Conservation (phyloP, 2,113 vertebrate species). For the Anolis sagrei region DNA sequence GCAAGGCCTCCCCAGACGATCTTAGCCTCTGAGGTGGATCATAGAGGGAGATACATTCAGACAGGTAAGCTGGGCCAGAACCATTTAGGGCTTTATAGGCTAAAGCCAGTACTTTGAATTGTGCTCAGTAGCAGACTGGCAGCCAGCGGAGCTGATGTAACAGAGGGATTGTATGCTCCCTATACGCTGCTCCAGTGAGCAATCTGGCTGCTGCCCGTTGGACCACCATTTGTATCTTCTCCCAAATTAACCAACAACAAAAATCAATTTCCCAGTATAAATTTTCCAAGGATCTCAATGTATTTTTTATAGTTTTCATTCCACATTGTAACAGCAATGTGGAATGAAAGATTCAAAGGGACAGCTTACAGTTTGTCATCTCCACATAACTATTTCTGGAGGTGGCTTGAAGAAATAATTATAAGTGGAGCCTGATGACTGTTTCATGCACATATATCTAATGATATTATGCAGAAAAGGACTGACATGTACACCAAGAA, state of each 20-base stretch:
- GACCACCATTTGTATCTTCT: background rate
- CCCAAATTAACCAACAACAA: slow-evolving; percentile 17
- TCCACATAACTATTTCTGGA: background rate
- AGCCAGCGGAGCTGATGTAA: too few relatives aligned
- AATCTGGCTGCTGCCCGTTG: too few relatives aligned
- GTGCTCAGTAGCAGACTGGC: too few relatives aligned
- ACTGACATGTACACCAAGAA: background rate
- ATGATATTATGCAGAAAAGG: background rate
- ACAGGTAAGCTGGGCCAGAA: too few relatives aligned
- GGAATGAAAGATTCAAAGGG: background rate
- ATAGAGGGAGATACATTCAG: too few relatives aligned
- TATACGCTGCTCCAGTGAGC: too few relatives aligned
- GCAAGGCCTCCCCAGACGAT: too few relatives aligned
- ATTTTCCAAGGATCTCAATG: background rate
- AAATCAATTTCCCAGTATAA: background rate
- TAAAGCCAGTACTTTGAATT: too few relatives aligned
- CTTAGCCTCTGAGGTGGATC: too few relatives aligned
- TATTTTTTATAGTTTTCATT: background rate
- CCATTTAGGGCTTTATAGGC: too few relatives aligned
- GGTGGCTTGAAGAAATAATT: slow-evolving; percentile 9
- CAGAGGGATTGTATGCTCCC: too few relatives aligned
- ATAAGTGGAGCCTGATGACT: background rate
- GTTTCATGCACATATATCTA: background rate
- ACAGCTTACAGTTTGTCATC: background rate
- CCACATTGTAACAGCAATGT: too few relatives aligned